Evolutionary conservation across 2,797 vertebrate genomes (phyloP).

Genomic region (Ceyx erithaca): DNA sequence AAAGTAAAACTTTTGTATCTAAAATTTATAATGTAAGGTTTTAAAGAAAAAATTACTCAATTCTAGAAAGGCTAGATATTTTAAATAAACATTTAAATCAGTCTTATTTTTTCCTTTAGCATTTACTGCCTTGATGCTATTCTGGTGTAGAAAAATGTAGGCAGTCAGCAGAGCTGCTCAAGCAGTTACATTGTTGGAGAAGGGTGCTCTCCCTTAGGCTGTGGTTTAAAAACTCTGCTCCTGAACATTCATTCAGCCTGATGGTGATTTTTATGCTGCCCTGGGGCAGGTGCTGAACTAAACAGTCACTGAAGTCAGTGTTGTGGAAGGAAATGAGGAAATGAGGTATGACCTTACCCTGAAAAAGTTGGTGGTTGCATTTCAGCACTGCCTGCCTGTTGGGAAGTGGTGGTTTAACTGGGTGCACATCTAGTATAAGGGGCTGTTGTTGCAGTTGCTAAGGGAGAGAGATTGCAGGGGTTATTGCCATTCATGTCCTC

Average conservation of each 20-base stretch:
- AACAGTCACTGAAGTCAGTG: not conserved
- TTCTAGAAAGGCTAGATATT: not conserved
- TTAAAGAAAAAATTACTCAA: not conserved
- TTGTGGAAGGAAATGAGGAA: not conserved
- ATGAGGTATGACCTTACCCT: rapidly evolving
- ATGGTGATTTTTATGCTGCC: not conserved
- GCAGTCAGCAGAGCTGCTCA: not conserved
- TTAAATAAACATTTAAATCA: not conserved
- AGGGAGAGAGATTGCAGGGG: too few relatives aligned
- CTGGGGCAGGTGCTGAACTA: too few relatives aligned
- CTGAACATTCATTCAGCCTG: rapidly evolving
- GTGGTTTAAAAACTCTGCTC: not conserved
- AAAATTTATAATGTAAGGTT: not conserved
- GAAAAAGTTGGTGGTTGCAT: not conserved
- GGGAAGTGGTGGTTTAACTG: too few relatives aligned
- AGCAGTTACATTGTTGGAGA: not conserved
- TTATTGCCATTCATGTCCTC: not conserved
- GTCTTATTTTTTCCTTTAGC: not conserved
- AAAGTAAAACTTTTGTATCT: not conserved
- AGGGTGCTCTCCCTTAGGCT: not conserved
- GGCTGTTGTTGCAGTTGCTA: not conserved
- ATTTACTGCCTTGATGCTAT: not conserved
- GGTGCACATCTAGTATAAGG: too few relatives aligned
- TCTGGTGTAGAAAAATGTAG: not conserved
- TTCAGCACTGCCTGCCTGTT: not conserved